Evolutionary conservation across 2,113 vertebrate genomes (phyloP).

Genomic region (Zosterops lateralis): DNA sequence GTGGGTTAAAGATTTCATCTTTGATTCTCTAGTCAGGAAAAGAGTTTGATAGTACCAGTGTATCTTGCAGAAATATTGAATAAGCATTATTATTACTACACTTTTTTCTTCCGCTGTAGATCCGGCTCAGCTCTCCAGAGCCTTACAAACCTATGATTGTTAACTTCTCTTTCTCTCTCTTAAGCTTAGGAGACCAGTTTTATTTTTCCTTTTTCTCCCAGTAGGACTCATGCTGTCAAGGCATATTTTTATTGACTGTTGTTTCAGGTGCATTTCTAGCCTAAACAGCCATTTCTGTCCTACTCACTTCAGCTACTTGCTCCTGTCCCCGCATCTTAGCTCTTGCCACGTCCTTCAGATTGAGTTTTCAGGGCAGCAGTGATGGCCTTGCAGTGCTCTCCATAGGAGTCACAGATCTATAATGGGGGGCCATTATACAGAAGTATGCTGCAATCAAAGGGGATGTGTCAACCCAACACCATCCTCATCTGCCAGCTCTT

Average conservation of each 20-base stretch:
- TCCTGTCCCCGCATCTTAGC: not conserved
- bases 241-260: not conserved
- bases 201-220: not conserved
- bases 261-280: not conserved
- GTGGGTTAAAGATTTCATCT: not conserved
- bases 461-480: accelerated
- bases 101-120: not conserved
- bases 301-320: not conserved
- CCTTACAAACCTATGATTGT: not conserved
- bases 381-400: not conserved
- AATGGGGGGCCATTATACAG: not conserved
- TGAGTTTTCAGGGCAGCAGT: not conserved
- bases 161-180: not conserved
- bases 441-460: not conserved
- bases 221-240: not conserved
- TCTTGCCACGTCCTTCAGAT: not conserved
- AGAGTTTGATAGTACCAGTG: not conserved
- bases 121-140: not conserved
- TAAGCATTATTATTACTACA: not conserved
- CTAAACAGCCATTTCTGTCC: not conserved
- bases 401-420: not conserved
- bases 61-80: not conserved
- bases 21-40: not conserved
- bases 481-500: not conserved
- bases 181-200: not conserved